Evolutionary conservation across 2,888 invertebrate genomes (phyloP), one percentile per base, ranked within the genome.

Genomic region (Trisateles emortualis): DNA sequence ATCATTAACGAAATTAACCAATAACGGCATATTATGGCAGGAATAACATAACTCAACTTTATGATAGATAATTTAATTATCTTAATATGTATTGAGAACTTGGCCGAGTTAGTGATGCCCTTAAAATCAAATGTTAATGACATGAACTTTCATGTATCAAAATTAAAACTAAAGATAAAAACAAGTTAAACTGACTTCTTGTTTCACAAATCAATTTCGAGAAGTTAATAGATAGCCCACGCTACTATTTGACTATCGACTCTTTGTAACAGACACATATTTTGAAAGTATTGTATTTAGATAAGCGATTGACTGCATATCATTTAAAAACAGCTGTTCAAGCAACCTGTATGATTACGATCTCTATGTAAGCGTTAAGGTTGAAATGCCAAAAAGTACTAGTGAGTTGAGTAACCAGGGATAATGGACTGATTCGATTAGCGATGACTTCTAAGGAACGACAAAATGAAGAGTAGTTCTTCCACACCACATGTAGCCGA

Each of bases 1-100:
- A 36, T 59, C 55, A 61, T 61, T 70, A 64, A 55, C 33, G 19
- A 43, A 54, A 50, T 55, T 58, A 56, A 59, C 68, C 57, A 66
- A 46, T 52, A 55, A 51, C 38, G 24, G 24, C 56, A 53, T 24
- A 40, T 42, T 58, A 43, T 29, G 40, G 19, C 8, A 45, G 39
- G 39, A 44, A 56, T 53, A 48, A 26, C 24, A 17, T 36, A 47
- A 30, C 26, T 36, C n/a, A 22, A 55, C 43, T 59, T 67, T 64
- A 69, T 57, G 59, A 59, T 53, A 29, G 42, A 49, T 56, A 46
- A 55, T 54, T 47, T 46, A 44, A 53, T 64, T 40, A 49, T 38
- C 19, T 14, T 16, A 24, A 43, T 47, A 5, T 26, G 10, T 36
- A 39, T 11, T 24, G 29, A 11, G 22, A 29, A 41, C 41, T 46